A percentile compares a stretch with the other conserved stretches of the same genome.
Conservation (phyloP, 1,140 invertebrate genomes). For the Zaprionus africanus region DNA sequence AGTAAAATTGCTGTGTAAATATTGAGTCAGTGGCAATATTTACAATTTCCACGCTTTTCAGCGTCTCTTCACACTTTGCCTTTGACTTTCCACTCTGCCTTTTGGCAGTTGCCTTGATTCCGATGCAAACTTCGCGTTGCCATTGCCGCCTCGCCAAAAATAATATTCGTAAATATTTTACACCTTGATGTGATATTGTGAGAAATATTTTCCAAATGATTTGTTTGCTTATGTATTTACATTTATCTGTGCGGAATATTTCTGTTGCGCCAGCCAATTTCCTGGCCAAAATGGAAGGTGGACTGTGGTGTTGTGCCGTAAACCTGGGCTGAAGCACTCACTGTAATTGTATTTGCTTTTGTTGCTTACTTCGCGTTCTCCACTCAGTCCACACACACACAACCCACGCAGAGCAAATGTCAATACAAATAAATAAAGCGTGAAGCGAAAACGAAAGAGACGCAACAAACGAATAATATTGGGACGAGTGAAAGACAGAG, state of each 20-base stretch:
- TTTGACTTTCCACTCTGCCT: slow-evolving; percentile 58
- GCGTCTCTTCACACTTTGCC: slow-evolving; percentile 54
- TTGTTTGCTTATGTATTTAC: slow-evolving; percentile 78
- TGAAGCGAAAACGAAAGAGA: slow-evolving; percentile 46
- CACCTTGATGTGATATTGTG: slow-evolving; percentile 78
- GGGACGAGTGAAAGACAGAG: neutral
- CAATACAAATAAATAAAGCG: slow-evolving; percentile 77
- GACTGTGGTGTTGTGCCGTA: neutral
- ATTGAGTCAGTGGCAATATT: slow-evolving; percentile 72
- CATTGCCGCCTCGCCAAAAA: slow-evolving; percentile 51
- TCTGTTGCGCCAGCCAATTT: slow-evolving; percentile 51
- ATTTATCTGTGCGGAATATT: slow-evolving; percentile 67
- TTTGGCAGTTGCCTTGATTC: slow-evolving; percentile 15
- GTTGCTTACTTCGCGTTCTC: slow-evolving; percentile 68
- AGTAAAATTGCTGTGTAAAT: slow-evolving; percentile 55
- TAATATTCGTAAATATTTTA: slow-evolving; percentile 80
- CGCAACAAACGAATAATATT: slow-evolving; percentile 3
- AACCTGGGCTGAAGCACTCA: slow-evolving; percentile 65
- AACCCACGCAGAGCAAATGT: slow-evolving; percentile 66
- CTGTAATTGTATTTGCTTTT: slow-evolving; percentile 78
- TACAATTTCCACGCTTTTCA: slow-evolving; percentile 61
- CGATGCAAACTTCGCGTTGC: neutral
- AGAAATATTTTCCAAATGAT: slow-evolving; percentile 80
- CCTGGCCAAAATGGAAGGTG: slow-evolving; percentile 22
- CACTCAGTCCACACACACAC: slow-evolving; percentile 30